Base-by-base conservation (phyloP, 1,140 invertebrate genomes). In the Penaeus vannamei region DNA sequence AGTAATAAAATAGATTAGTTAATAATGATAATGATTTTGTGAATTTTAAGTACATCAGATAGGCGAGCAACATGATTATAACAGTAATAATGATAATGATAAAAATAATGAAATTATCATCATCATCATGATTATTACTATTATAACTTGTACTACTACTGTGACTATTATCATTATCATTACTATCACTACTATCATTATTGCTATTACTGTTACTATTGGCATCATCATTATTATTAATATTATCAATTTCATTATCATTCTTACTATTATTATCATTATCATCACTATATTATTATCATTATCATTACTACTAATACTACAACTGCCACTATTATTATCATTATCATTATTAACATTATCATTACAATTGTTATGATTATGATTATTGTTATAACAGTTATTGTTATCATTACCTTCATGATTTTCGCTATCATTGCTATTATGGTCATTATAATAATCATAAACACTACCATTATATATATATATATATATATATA, bases 201-300 rank as follows among this genome's bases (percentile, higher is more conserved):
- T 3, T 42, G 23, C 46, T 77, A 10, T 72, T 72, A 72, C 22
- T 36, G 46, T 77, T 77, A 77, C 36, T 77, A 77, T 77, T 36
- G 36, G 32, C 36, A 77, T 77, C 36, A 77, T 77, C 10, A 77
- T 77, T 77, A 42, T 77, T 36, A 77, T 77, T 77, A 42, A 42
- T 36, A 36, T 77, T 36, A 77, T 77, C 46, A 77, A 32, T 32
- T 32, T 77, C 36, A 77, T 8, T 17, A 42, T 77, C 29, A 36
- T 77, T 36, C 2, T 77, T 77, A 77, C 36, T 36, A 26, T 26
- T 10, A 22, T 76, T 32, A n/a, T 77, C 32, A 77, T 32, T 77
- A 32, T 2, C 22, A 4, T 77, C 22, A 77, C 32, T 77, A 32
- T 77, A 36, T 36, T 36, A 36, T 36, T 36, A 36, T 36, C 5